Percentiles rank a stretch among this genome's conserved stretches.
phyloP scores from a whole-genome alignment of 1,140 invertebrate genomes.

The Aphidius gifuensis region DNA sequence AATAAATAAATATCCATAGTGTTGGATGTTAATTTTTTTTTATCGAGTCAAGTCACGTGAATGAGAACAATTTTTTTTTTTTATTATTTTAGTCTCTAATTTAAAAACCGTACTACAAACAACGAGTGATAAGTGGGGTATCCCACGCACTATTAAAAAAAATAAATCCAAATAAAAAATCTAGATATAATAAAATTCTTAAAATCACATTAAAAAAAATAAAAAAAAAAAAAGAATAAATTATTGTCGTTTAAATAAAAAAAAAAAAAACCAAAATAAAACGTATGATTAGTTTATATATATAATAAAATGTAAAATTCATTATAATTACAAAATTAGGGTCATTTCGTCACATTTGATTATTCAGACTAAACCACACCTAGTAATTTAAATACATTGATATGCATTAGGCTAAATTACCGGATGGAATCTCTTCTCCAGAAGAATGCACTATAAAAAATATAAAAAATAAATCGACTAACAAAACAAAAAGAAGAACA shows the following conservation, averaged over 20 bases:
- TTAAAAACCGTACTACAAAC: slow-evolving; percentile 1
- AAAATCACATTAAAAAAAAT: background rate
- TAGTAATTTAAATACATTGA: slow-evolving; percentile 27
- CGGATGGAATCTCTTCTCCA: background rate
- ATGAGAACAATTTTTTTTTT: background rate
- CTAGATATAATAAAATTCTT: too few relatives aligned
- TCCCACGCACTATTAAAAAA: background rate
- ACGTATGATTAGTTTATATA: slow-evolving; percentile 1
- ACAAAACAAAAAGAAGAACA: slow-evolving; percentile 5
- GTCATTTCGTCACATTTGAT: slow-evolving; percentile 23
- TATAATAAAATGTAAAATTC: slow-evolving; percentile 29
- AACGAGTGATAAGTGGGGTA: slow-evolving; percentile 2
- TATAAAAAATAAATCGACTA: background rate
- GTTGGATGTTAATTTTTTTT: background rate
- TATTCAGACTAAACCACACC: background rate
- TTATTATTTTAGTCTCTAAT: background rate
- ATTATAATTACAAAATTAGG: slow-evolving; percentile 26
- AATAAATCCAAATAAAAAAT: too few relatives aligned
- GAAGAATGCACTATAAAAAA: background rate
- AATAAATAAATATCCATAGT: background rate
- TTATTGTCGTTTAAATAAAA: slow-evolving; percentile 37
- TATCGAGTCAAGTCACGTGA: background rate
- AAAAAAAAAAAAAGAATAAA: slow-evolving; percentile 18
- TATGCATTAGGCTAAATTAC: background rate
- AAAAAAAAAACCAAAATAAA: slow-evolving; percentile 35